Evolutionary conservation across 2,113 vertebrate genomes (phyloP).

Genomic region (Maccullochella peelii): DNA sequence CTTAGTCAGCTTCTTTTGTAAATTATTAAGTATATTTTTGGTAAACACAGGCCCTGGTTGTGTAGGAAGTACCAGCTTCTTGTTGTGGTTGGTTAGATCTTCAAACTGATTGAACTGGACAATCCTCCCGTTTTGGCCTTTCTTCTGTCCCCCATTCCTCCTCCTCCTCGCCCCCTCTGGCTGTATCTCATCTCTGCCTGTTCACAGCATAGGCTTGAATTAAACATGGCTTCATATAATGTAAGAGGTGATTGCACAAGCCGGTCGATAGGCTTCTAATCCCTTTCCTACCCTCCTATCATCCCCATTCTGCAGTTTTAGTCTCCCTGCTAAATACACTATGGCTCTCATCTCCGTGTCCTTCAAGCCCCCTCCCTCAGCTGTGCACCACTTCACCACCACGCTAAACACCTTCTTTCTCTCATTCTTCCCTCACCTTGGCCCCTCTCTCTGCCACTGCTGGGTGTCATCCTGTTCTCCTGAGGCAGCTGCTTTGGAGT

Average conservation of each 20-base stretch:
- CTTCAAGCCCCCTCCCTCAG: slow-evolving; percentile 52
- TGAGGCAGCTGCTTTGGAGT: slow-evolving; percentile 35
- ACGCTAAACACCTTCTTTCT: slow-evolving; percentile 47
- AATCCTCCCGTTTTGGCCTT: neutral
- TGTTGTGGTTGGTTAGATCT: neutral
- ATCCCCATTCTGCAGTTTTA: slow-evolving; percentile 68
- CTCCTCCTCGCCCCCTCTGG: slow-evolving; percentile 3
- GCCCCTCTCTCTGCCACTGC: slow-evolving; percentile 19
- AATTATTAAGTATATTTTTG: neutral
- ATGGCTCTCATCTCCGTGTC: slow-evolving; percentile 68
- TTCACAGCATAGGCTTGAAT: slow-evolving; percentile 69
- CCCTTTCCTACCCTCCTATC: slow-evolving; percentile 62
- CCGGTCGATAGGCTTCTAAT: slow-evolving; percentile 83
- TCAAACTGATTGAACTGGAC: neutral
- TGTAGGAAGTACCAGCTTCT: neutral
- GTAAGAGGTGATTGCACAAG: slow-evolving; percentile 68
- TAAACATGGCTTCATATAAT: slow-evolving; percentile 82
- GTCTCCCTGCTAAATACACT: slow-evolving; percentile 64
- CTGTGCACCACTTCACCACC: slow-evolving; percentile 40
- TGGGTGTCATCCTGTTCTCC: slow-evolving; percentile 41
- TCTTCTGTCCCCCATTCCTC: neutral
- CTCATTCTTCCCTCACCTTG: slow-evolving; percentile 20
- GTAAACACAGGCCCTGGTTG: neutral
- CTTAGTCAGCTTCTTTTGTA: neutral
- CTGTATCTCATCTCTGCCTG: slow-evolving; percentile 51